Percentiles rank a stretch among this genome's conserved stretches.
Evolutionary conservation across 2,113 vertebrate species (phyloP).

Genomic region (Carettochelys insculpta): DNA sequence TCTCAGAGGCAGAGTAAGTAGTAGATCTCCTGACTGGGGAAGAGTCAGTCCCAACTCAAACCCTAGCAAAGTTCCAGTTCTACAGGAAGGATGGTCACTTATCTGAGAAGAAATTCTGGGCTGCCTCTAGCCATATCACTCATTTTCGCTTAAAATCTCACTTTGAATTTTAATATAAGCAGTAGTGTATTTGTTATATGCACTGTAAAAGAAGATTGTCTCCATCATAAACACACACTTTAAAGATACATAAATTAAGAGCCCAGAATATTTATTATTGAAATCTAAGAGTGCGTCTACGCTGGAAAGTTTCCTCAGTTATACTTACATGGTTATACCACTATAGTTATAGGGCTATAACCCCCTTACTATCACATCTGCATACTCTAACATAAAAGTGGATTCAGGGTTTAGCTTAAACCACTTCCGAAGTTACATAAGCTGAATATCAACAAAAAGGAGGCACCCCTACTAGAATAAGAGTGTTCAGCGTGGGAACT

Average conservation of each 20-base stretch:
- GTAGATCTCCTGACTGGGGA: background rate
- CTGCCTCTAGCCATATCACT: background rate
- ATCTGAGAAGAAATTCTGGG: background rate
- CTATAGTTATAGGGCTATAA: background rate
- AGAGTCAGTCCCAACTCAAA: background rate
- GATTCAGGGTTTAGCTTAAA: background rate
- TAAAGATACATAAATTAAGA: background rate
- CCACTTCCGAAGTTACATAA: background rate
- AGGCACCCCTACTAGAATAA: background rate
- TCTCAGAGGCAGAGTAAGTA: background rate
- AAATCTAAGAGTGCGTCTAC: background rate
- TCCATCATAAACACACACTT: background rate
- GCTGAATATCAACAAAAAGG: background rate
- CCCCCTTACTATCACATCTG: background rate
- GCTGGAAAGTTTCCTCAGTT: background rate
- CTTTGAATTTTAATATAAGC: background rate
- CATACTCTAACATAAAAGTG: background rate
- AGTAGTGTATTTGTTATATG: conserved; percentile 4
- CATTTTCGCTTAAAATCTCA: background rate
- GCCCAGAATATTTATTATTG: background rate
- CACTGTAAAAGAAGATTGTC: background rate
- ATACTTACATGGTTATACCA: background rate
- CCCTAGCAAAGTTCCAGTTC: background rate
- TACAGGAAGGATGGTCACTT: background rate
- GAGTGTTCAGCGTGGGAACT: background rate